Conservation (phyloP, 2,888 invertebrate species). For the Scelioninae gen. 1 region DNA sequence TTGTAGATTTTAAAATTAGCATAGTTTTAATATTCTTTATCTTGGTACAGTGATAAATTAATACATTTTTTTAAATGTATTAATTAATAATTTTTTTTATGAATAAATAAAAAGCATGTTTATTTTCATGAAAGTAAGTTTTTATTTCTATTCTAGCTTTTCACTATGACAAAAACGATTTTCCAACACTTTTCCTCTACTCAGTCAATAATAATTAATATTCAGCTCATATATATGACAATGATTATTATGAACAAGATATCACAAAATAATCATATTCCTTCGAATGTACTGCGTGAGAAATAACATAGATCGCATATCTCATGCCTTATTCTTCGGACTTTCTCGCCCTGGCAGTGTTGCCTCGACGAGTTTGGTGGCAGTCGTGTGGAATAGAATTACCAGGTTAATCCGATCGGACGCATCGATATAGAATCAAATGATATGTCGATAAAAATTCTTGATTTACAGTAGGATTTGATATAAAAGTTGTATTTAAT, state of each 20-base stretch:
- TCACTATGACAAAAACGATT: no score
- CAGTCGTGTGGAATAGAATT: conserved; percentile 49
- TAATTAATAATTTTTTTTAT: no score
- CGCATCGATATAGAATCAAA: conserved; percentile 9
- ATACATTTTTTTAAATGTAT: no score
- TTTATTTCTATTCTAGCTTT: no score
- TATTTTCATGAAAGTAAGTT: no score
- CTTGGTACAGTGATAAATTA: no score
- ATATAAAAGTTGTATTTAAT: not conserved
- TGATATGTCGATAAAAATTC: conserved; percentile 4
- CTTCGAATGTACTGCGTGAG: conserved; percentile 61
- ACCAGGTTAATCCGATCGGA: conserved; percentile 31
- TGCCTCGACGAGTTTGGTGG: conserved; percentile 43
- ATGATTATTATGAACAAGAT: not conserved
- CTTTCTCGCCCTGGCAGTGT: conserved; percentile 52
- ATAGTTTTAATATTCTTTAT: no score
- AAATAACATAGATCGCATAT: conserved; percentile 65
- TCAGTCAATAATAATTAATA: no score
- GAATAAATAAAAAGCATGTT: no score
- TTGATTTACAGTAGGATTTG: not conserved
- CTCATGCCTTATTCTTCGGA: conserved; percentile 65
- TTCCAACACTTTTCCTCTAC: no score
- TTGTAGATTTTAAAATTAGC: no score
- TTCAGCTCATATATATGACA: no score
- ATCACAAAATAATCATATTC: conserved; percentile 33